Evolutionary conservation across 2,888 invertebrate genomes (phyloP), one percentile per base, ranked within the genome.

Genomic region (Mactromeris polynyma): DNA sequence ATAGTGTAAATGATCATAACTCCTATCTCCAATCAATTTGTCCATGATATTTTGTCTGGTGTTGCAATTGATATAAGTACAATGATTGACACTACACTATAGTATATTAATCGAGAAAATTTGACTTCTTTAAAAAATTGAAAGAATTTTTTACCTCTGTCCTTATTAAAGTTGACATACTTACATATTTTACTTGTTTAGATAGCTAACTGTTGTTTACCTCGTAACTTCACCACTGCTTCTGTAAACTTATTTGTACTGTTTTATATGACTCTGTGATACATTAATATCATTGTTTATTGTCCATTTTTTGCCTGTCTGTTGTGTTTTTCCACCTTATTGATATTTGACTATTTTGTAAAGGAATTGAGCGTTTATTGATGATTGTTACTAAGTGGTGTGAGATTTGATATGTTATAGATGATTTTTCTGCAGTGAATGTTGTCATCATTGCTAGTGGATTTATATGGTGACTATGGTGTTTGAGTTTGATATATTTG

Each of bases 311-410:
- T 73, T 73, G n/a, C 33, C 73, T 73, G 33, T 33, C 73, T 73
- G 73, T 73, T 73, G 73, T 73, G 73, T 73, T 73, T 73, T 73
- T 73, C 73, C 73, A 36, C 73, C 73, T 36, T 73, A 73, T 73
- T 73, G 73, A 73, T 73, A 73, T 33, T 73, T 33, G 73, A 73
- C 4, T 36, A 36, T 36, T 17, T 31, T 69, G 69, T 69, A 31
- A 69, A 11, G 33, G 73, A 73, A 17, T 33, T 33, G 14, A 64
- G 7, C 3, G 26, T 64, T 7, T 7, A 58, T 58, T 58, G 58
- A 58, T 58, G 58, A 26, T 14, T 58, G n/a, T 58, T 21, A 42
- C 14, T 42, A 58, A 58, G n/a, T 26, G 26, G n/a, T n/a, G 26
- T 58, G 58, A 26, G 26, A 21, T 58, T 58, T 58, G 58, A 58